Conservation (phyloP, 1,140 invertebrate species). For the Platyscapa corneri region DNA sequence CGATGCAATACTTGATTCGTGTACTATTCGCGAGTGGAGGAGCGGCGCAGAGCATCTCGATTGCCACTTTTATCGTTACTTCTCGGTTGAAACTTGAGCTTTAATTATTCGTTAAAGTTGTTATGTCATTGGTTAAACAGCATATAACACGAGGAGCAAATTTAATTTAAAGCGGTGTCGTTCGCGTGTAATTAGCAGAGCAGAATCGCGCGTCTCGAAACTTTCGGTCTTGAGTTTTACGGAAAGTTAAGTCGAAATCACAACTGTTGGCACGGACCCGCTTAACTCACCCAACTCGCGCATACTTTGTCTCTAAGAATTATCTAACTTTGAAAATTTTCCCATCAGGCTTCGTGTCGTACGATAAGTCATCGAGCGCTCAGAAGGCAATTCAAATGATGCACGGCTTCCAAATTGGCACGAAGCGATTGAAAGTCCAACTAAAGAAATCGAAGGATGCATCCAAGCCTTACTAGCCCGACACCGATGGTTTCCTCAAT, state of each 20-base stretch:
- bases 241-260: too few species aligned
- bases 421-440: slow-evolving; percentile 97
- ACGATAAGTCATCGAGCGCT: slow-evolving; percentile 93
- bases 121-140: too few species aligned
- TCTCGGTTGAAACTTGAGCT: not conserved
- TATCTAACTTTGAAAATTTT: slow-evolving; percentile 2
- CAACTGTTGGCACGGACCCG: too few species aligned
- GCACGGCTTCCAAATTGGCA: slow-evolving; percentile 98
- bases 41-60: too few species aligned
- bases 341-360: slow-evolving; percentile 91
- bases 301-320: not conserved
- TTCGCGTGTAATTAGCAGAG: not conserved
- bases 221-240: too few species aligned
- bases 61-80: too few species aligned
- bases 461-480: slow-evolving; percentile 85
- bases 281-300: too few species aligned
- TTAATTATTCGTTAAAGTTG: too few species aligned
- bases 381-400: slow-evolving; percentile 96
- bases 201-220: not conserved
- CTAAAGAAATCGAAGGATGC: slow-evolving; percentile 96
- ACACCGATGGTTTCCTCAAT: slow-evolving; percentile 62
- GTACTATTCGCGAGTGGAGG: too few species aligned
- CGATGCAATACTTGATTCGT: too few species aligned
- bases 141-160: not conserved
- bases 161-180: not conserved